Evolutionary conservation across 2,888 invertebrate genomes (phyloP).

Genomic region (Leptopterna dolabrata): DNA sequence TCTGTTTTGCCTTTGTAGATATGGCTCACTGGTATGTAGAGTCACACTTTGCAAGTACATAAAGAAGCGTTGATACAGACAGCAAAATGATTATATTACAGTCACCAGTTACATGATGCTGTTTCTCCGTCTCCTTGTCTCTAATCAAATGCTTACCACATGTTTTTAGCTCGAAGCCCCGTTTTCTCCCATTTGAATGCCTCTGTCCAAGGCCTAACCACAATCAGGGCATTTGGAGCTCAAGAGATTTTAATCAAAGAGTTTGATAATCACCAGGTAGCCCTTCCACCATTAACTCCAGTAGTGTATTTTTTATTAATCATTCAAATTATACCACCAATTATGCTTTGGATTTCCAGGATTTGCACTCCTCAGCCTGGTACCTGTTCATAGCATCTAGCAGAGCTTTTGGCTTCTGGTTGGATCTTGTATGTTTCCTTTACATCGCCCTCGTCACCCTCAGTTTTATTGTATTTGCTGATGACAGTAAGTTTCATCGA

Average conservation of each 20-base stretch:
- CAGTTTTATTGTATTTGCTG: conserved; percentile 76
- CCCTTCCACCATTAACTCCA: not conserved
- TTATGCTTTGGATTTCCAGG: conserved; percentile 49
- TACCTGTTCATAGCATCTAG: conserved; percentile 89
- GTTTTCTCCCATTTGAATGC: conserved; percentile 93
- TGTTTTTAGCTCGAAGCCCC: conserved; percentile 83
- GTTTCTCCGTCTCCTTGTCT: too few species aligned
- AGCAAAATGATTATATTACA: too few species aligned
- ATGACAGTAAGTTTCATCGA: conserved; percentile 15
- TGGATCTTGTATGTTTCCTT: conserved; percentile 88
- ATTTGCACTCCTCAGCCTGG: conserved; percentile 80
- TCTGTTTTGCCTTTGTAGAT: too few species aligned
- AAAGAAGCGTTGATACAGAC: too few species aligned
- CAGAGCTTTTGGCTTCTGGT: conserved; percentile 92
- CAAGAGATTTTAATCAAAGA: conserved; percentile 81
- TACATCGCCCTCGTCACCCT: conserved; percentile 89
- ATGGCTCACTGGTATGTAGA: too few species aligned
- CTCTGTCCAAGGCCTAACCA: conserved; percentile 87
- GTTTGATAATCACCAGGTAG: conserved; percentile 83
- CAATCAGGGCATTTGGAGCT: conserved; percentile 88
- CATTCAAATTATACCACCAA: not conserved
- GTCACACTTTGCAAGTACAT: too few species aligned
- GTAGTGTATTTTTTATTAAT: not conserved
- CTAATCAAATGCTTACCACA: too few species aligned
- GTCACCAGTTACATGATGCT: too few species aligned